Evolutionary conservation across 2,113 vertebrate genomes (phyloP), one percentile per base, ranked within the genome.

Genomic region (Microtus ochrogaster): DNA sequence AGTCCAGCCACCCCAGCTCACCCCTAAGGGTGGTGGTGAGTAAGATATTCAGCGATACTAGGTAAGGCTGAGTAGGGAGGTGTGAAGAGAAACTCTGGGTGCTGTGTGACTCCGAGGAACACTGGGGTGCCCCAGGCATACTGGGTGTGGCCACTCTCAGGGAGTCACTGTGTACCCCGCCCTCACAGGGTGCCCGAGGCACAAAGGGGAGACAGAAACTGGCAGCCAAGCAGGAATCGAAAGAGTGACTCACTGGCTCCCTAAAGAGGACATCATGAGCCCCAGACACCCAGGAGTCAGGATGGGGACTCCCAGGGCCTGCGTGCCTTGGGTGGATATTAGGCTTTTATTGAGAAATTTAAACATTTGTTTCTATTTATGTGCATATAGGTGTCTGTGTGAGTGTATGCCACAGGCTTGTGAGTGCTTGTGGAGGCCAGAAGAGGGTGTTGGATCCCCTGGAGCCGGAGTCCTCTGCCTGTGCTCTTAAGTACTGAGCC

Each of bases 211-310:
- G 94, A 94, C 96, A 87, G 97, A 97, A 96, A 96, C 97, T 92
- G 92, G 97, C 91, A 70, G 72, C 86, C 3, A 10, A 70, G 52
- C 79, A 93, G 58, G 33, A 84, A 84, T 19, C 39, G 63, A 95
- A 58, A 96, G 61, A 39, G 44, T 98, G 97, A 97, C 82, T 97
- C 97, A 97, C 65, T 16, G 39, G 19, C 96, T 90, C 65, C 90
- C 70, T 11, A 49, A 28, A 36, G 72, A 84, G 85, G 82, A 17
- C 72, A 2, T 1, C 26, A 41, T 0, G 2, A 47, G 77, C 88
- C 39, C 0, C 47, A 73, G 87, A 55, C 28, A 77, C 24, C 28
- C 79, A 17, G 9, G 47, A 19, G 63, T 13, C 4, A 13, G 96
- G 66, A 16, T 44, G 47, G 41, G 47, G 39, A 17, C 70, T 8